Base-by-base conservation (phyloP, 2,113 vertebrate genomes). In the Lepus europaeus region DNA sequence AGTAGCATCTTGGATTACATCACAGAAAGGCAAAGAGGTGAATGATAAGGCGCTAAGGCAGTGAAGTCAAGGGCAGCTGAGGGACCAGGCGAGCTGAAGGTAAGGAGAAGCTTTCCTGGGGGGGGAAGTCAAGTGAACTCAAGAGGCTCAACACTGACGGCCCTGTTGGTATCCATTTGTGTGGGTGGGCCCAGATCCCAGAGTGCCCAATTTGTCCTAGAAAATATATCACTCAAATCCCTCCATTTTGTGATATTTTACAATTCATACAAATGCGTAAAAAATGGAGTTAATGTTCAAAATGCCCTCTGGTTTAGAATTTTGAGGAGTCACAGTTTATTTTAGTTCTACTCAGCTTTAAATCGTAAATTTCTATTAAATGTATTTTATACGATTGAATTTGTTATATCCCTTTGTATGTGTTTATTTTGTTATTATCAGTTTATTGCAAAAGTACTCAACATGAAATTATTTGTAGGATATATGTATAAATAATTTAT, bases 261-360 rank as follows among this genome's bases (percentile, higher is more conserved):
- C 22, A 74, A 1, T 61, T 95, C 56, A 90, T 31, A 87, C 22
- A 84, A 63, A 49, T 74, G 9, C 23, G 73, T 90, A 73, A 91
- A 86, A 91, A 66, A 33, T 69, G 39, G 73, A 83, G 66, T 53
- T 83, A 31, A 59, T 7, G 9, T 79, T 93, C 72, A 79, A 78
- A 77, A 87, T 90, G 73, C 31, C 49, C 85, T 89, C 80, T 87
- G 66, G 27, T 90, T 79, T 79, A 93, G 64, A 72, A 74, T 93
- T 79, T 95, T n/a, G 64, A n/a, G 27, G 72, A n/a, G 23, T 86
- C 23, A 68, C 19, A 78, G 29, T 95, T 90, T 72, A 90, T 83
- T 82, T 92, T 19, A 78, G 59, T 84, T 92, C 45, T 78, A 63
- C 19, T 59, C 70, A 84, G 12, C 49, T 78, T 73, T 93, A 74